phyloP scores from a whole-genome alignment of 2,113 vertebrate genomes.

The Melanotaenia duboulayi region DNA sequence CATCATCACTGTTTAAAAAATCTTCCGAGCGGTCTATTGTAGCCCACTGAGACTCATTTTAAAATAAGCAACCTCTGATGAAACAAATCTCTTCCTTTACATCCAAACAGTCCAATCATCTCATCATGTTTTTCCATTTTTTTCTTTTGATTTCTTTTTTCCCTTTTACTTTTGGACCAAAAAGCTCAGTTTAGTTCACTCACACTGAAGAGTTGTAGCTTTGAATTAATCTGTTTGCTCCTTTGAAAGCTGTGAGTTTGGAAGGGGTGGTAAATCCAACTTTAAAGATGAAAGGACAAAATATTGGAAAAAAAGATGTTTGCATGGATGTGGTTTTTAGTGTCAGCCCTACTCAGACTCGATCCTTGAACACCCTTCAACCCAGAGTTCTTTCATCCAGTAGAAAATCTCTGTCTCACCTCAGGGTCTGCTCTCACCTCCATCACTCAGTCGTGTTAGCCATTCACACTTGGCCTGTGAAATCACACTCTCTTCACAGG shows the following conservation, averaged over 20 bases:
- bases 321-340: neutral
- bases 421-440: slow-evolving; percentile 65
- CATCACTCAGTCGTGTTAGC: slow-evolving; percentile 67
- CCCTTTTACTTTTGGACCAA: no score
- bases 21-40: no score
- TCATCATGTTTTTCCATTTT: no score
- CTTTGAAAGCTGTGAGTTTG: neutral
- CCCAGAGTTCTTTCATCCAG: slow-evolving; percentile 27
- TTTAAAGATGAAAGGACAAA: neutral
- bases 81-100: no score
- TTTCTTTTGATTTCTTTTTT: no score
- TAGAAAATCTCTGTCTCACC: slow-evolving; percentile 54
- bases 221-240: neutral
- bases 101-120: no score
- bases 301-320: neutral
- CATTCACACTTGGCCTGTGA: slow-evolving; percentile 79
- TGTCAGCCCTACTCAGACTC: neutral
- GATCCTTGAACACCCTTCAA: slow-evolving; percentile 4
- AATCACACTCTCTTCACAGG: slow-evolving; percentile 75
- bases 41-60: no score
- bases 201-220: neutral
- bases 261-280: neutral
- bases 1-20: no score
- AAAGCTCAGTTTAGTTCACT: neutral
- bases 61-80: no score